Conservation (phyloP, 2,797 vertebrate species). For the Allobates femoralis region DNA sequence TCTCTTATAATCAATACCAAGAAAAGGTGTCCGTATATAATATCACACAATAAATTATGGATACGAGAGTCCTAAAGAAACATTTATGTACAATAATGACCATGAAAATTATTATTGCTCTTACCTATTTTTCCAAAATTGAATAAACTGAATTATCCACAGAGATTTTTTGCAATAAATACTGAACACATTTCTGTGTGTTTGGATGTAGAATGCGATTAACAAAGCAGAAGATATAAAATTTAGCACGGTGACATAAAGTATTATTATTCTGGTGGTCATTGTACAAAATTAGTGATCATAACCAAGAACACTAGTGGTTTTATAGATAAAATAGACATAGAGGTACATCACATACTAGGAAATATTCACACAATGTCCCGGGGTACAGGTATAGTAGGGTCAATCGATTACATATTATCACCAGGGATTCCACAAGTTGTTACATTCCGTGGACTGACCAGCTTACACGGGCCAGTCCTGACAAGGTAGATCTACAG, state of each 20-base stretch:
- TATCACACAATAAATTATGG: conserved; percentile 22
- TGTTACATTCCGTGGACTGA: background rate
- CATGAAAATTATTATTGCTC: conserved; percentile 27
- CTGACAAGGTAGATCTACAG: no score
- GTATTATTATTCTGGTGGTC: background rate
- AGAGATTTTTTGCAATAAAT: background rate
- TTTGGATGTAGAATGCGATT: background rate
- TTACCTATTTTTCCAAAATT: background rate
- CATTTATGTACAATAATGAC: conserved; percentile 32
- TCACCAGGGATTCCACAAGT: background rate
- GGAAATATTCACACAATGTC: background rate
- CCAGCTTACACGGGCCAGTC: background rate
- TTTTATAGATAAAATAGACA: background rate
- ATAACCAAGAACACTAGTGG: background rate
- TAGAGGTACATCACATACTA: background rate
- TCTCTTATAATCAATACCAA: background rate
- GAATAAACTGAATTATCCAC: background rate
- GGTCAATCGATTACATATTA: background rate
- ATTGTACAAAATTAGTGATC: background rate
- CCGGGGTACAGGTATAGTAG: background rate
- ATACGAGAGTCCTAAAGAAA: background rate
- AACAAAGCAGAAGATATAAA: background rate
- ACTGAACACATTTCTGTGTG: background rate
- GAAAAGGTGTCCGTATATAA: conserved; percentile 1
- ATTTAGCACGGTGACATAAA: background rate